phyloP scores from a whole-genome alignment of 2,113 vertebrate species.

The Sterrhoptilus dennistouni region DNA sequence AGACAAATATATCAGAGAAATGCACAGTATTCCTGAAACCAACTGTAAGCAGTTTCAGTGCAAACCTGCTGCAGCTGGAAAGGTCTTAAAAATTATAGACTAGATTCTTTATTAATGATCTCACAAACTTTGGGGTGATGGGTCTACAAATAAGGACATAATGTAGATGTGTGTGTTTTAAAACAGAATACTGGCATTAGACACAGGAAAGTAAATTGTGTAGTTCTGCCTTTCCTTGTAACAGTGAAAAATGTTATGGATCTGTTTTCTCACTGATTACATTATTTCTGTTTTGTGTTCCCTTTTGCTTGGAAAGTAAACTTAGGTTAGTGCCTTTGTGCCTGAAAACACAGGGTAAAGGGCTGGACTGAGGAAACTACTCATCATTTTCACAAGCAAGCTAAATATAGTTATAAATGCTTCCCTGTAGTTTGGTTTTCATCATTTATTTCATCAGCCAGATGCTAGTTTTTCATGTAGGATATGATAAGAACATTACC shows the following conservation, averaged over 20 bases:
- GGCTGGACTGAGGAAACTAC: not conserved
- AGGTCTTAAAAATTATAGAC: not conserved
- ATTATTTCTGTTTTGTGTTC: not conserved
- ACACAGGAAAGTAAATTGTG: not conserved
- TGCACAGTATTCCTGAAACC: not conserved
- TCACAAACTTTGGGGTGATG: not conserved
- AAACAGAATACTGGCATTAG: not conserved
- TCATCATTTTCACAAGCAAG: not conserved
- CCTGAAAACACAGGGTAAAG: not conserved
- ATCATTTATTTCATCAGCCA: constrained; percentile 30
- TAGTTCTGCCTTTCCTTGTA: not conserved
- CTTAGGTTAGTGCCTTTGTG: not conserved
- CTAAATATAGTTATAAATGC: constrained; percentile 3
- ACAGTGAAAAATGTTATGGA: not conserved
- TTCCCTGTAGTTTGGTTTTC: not conserved
- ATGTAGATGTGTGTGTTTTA: not conserved
- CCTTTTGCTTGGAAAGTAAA: not conserved
- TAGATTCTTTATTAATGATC: not conserved
- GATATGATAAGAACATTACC: constrained; percentile 18
- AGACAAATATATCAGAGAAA: not conserved
- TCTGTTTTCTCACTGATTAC: not conserved
- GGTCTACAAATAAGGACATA: not conserved
- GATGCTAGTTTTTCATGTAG: constrained; percentile 23
- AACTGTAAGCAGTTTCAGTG: not conserved
- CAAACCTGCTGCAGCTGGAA: not conserved